phyloP scores from a whole-genome alignment of 2,797 vertebrate species.

The Scomberomorus guttatus region DNA sequence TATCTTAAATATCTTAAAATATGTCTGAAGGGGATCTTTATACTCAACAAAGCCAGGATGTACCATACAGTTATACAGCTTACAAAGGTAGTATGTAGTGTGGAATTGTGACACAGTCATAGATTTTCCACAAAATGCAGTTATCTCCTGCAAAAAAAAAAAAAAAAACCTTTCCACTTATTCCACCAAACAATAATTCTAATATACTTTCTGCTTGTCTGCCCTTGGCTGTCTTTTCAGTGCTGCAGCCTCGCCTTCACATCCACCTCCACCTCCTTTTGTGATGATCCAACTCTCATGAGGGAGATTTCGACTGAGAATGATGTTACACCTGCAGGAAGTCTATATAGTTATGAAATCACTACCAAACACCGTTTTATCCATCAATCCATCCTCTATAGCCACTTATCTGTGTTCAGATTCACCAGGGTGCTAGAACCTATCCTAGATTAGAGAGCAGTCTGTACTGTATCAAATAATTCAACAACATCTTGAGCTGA shows the following conservation, averaged over 20 bases:
- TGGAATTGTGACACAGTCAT: background rate
- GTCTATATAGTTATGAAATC: background rate
- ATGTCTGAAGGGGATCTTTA: too few species aligned
- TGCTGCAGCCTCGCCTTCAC: background rate
- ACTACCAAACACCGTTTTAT: constrained; percentile 1
- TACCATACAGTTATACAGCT: too few species aligned
- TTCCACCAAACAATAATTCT: background rate
- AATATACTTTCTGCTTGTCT: background rate
- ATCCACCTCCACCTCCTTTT: background rate
- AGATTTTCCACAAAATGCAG: too few species aligned
- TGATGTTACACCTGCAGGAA: background rate
- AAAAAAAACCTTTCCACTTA: background rate
- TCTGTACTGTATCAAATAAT: constrained; percentile 5
- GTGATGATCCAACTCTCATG: background rate
- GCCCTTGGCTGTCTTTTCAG: background rate
- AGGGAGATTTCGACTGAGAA: background rate
- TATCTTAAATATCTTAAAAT: too few species aligned
- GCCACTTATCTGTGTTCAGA: background rate
- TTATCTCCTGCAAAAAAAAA: too few species aligned
- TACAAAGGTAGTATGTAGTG: too few species aligned
- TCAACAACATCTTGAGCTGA: constrained; percentile 15
- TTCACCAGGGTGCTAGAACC: background rate
- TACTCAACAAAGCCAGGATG: background rate
- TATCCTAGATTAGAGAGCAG: constrained; percentile 8
- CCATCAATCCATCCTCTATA: constrained; percentile 5